These are phyloP conservation scores for Styela clava DNA, from an alignment of 23 tunicate genomes.

Conservation along the genomic window DNA sequence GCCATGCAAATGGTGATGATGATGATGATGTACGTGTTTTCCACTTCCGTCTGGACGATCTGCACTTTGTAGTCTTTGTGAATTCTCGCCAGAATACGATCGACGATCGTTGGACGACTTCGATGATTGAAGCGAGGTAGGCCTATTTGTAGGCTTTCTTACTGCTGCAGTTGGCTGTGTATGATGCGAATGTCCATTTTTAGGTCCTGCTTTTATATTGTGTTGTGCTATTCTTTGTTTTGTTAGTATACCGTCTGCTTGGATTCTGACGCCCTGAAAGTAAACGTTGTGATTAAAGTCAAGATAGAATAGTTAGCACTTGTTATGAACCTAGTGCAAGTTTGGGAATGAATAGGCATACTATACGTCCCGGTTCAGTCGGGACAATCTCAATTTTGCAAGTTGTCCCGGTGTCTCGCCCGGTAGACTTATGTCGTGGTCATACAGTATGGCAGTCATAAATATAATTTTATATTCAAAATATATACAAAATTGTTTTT, in stretches of 20 bases:
- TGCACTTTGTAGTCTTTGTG: neutral
- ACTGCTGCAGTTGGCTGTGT: neutral
- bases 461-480: no score
- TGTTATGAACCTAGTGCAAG: no score
- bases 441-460: no score
- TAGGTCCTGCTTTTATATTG: neutral
- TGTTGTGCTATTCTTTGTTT: constrained; percentile 21
- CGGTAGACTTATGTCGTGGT: no score
- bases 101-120: neutral
- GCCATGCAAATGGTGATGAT: neutral
- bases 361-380: no score
- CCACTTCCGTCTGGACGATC: neutral
- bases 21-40: constrained; percentile 16
- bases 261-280: neutral
- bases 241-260: neutral
- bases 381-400: no score
- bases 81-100: neutral
- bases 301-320: no score
- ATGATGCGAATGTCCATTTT: neutral
- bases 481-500: no score
- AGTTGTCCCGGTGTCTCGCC: no score
- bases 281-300: no score
- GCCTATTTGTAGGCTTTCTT: neutral
- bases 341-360: no score
- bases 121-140: neutral